Evolutionary conservation across 1,140 invertebrate genomes (phyloP), one percentile per base, ranked within the genome.

Genomic region (Lasaia peninsularis): DNA sequence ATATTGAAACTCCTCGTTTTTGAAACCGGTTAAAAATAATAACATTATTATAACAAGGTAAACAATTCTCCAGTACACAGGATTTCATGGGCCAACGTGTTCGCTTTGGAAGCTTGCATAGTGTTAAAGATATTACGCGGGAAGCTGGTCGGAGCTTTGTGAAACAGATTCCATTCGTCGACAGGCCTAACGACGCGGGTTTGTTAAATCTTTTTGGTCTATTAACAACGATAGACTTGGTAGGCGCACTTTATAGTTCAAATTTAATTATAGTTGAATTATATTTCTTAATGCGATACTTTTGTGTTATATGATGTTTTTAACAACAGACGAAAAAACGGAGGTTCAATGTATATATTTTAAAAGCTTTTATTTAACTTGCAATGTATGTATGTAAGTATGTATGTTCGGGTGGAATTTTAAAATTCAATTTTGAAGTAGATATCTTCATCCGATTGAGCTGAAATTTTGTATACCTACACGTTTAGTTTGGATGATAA

Each of bases 191-290:
- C 31, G 33, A 40, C n/a, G 40, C 35, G n/a, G 28, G 9, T 40
- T 40, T 55, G 37, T 35, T 40, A 52, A 28, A 37, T 24, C 52
- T 40, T 55, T 55, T 55, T 55, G n/a, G 35, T 55, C 40, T 55
- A 44, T 44, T 40, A 40, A 40, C 34, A 10, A 11, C 44, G 2
- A n/a, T n/a, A 21, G 44, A 48, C 18, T 40, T 40, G 37, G 16
- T 40, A 40, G 44, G 40, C 40, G 40, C n/a, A 24, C 20, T 48
- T 48, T 20, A 2, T 9, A 10, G 14, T 48, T 48, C 7, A 48
- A 21, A 21, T 48, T 21, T 28, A 28, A 28, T 28, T 28, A 7
- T 28, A 28, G 24, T 7, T 28, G 24, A 28, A 28, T 28, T 28
- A 7, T 6, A 6, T 28, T 28, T 7, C 24, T 28, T 28, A 28